Percentiles rank a stretch among this genome's conserved stretches.
Conservation (phyloP, 2,113 vertebrate species). For the Stomatorhinus ivindoensis region DNA sequence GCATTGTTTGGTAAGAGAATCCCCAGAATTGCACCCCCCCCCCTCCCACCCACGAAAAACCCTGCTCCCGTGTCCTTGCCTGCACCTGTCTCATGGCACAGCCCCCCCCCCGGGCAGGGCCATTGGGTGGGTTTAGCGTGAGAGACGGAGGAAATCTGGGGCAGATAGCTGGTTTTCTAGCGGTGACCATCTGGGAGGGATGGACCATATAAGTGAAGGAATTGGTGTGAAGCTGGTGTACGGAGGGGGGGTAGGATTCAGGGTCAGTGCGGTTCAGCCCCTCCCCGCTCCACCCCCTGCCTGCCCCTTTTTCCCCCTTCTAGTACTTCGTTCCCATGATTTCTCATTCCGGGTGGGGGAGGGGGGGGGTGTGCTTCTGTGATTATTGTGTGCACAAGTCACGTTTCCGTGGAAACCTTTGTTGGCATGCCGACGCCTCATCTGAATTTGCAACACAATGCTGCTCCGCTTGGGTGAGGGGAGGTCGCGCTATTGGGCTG, state of each 20-base stretch:
- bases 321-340: conserved; percentile 36
- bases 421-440: conserved; percentile 30
- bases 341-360: conserved; percentile 32
- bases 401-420: conserved; percentile 43
- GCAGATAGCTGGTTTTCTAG: background rate
- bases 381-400: conserved; percentile 26
- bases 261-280: conserved; percentile 43
- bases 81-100: background rate
- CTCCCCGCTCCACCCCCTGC: background rate
- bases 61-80: background rate
- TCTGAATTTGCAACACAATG: conserved; percentile 46
- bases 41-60: background rate
- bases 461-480: background rate
- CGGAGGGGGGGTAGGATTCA: background rate
- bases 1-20: conserved; percentile 6
- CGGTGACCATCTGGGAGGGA: conserved; percentile 2
- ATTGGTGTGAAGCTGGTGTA: background rate
- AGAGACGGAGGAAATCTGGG: background rate
- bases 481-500: background rate
- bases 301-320: background rate
- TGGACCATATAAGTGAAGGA: background rate
- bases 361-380: conserved; percentile 22
- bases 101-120: background rate
- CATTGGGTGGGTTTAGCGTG: background rate
- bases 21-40: background rate